Conservation (phyloP, 2,113 vertebrate genomes). For the human (Homo sapiens) region DNA sequence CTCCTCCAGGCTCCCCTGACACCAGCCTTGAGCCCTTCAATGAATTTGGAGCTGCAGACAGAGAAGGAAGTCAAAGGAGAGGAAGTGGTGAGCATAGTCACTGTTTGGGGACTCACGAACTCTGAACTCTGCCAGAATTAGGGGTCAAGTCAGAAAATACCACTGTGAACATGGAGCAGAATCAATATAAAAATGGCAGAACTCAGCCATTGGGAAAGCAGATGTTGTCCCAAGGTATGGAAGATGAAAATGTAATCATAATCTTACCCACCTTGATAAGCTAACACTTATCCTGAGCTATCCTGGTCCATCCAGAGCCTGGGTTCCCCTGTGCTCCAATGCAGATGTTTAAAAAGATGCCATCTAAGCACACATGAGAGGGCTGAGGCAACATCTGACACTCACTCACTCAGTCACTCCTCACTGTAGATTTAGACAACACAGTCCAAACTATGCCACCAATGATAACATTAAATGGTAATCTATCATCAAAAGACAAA, state of each 20-base stretch:
- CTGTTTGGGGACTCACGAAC: background rate
- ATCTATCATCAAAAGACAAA: no score
- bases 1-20: constrained; percentile 64
- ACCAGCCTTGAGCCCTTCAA: constrained; percentile 73
- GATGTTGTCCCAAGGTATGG: no score
- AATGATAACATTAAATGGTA: no score
- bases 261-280: background rate
- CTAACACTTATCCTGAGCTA: background rate
- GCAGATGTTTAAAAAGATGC: background rate
- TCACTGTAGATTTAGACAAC: no score
- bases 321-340: background rate
- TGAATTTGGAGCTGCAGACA: constrained; percentile 2
- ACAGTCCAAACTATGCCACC: no score
- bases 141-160: background rate
- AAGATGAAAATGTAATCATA: background rate
- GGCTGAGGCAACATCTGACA: background rate
- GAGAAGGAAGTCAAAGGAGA: background rate
- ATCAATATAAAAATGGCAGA: background rate
- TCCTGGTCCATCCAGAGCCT: background rate
- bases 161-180: background rate
- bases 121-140: background rate
- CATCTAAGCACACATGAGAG: background rate
- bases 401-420: no score
- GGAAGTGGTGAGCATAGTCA: rapidly evolving
- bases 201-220: background rate